phyloP scores from a whole-genome alignment of 2,113 vertebrate species.

The Sceloporus tristichus region DNA sequence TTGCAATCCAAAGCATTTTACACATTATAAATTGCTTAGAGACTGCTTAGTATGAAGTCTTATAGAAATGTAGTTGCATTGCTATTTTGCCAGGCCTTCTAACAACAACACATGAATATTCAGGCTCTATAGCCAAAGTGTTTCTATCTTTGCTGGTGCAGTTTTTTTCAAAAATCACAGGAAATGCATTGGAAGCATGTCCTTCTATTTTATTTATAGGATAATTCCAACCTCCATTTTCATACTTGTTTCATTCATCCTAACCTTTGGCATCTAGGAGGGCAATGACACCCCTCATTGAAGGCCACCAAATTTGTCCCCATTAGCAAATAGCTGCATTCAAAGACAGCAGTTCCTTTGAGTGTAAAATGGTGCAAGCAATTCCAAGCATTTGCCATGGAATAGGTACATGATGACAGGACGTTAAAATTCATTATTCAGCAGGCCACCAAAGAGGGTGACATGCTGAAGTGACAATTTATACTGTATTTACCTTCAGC shows the following conservation, averaged over 20 bases:
- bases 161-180: not conserved
- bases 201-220: not conserved
- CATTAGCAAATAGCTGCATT: not conserved
- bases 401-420: constrained; percentile 29
- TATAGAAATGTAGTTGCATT: too few species aligned
- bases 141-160: not conserved
- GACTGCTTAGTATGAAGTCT: too few species aligned
- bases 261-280: not conserved
- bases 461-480: constrained; percentile 31
- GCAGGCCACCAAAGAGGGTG: constrained; percentile 10
- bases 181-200: not conserved
- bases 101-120: not conserved
- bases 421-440: constrained; percentile 65
- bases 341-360: constrained; percentile 22
- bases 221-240: not conserved
- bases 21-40: too few species aligned
- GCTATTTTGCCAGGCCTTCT: not conserved
- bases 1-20: too few species aligned
- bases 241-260: not conserved
- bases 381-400: constrained; percentile 18
- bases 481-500: constrained; percentile 17
- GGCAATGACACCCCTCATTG: not conserved
- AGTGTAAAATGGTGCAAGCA: not conserved
- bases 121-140: not conserved
- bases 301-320: not conserved